phyloP scores from a whole-genome alignment of 2,888 invertebrate genomes.

The Xylocampa areola region DNA sequence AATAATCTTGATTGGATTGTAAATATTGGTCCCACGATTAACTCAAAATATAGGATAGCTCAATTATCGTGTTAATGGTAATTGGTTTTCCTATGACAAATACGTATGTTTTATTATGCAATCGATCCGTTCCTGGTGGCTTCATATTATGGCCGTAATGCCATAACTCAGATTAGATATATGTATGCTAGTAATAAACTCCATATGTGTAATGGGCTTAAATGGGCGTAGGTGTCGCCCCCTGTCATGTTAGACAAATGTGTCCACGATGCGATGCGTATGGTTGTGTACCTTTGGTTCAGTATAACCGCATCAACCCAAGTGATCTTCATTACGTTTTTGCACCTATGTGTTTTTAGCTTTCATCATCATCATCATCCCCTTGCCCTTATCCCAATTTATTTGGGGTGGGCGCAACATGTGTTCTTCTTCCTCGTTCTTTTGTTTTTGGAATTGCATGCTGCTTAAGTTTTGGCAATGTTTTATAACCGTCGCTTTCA shows the following conservation, averaged over 20 bases:
- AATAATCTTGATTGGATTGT: constrained; percentile 42
- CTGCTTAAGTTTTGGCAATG: too few species aligned
- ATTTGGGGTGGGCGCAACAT: too few species aligned
- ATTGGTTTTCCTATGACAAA: constrained; percentile 44
- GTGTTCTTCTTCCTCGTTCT: too few species aligned
- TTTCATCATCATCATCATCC: not conserved
- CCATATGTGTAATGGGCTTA: constrained; percentile 32
- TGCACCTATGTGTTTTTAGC: not conserved
- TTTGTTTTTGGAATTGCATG: too few species aligned
- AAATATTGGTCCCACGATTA: constrained; percentile 50
- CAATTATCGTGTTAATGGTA: constrained; percentile 46
- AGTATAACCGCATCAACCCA: not conserved
- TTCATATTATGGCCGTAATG: constrained; percentile 15
- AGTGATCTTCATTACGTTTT: constrained; percentile 5
- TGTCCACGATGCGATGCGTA: constrained; percentile 6
- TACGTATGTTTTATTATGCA: constrained; percentile 39
- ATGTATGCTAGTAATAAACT: constrained; percentile 37
- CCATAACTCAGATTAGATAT: constrained; percentile 45
- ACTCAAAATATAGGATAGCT: constrained; percentile 26
- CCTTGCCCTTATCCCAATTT: too few species aligned
- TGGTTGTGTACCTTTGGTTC: not conserved
- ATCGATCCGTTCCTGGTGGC: constrained; percentile 14
- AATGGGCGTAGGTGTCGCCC: constrained; percentile 24
- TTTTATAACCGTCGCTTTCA: too few species aligned
- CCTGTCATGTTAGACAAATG: constrained; percentile 25